Evolutionary conservation across 1,140 invertebrate species (phyloP), one percentile per base, ranked within the genome.

Genomic region (Hydropsyche tenuis): DNA sequence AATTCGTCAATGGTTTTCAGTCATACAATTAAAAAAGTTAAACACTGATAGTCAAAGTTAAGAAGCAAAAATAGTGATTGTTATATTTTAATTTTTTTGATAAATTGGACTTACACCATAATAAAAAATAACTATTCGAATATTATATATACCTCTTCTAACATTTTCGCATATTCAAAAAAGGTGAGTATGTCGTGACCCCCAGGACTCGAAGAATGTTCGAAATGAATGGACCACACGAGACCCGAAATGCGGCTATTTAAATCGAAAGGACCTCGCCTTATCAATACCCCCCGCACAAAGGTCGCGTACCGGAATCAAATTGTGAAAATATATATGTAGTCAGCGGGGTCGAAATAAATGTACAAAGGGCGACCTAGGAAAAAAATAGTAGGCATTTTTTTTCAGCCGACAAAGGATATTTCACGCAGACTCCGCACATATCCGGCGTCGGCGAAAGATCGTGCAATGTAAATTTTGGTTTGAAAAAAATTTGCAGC

Each of bases 211-310:
- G 18, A 4, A 14, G 63, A 42, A 65, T 43, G 43, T 65, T 14
- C 30, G 43, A 65, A 65, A 65, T 43, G 63, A 65, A 65, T 23
- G 27, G 43, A 20, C 27, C 23, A 27, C 16, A 23, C 37, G 20
- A 14, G 4, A 18, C 53, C 20, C 11, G 16, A 65, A 65, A 65
- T 20, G 16, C 14, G 43, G 37, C 30, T 43, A 43, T 46, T 43
- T 46, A 65, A 65, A 43, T 65, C 56, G 56, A 60, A 60, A 60
- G 45, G 23, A 20, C 5, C 23, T 14, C n/a, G 1, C 63, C 63
- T 65, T 65, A 43, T 65, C 63, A 65, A 46, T 20, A 43, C 63
- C n/a, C 2, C 20, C 25, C 16, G 25, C 60, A 63, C 25, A 63
- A 63, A 30, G 60, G 60, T 63, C 30, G 9, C 30, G 9, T 9